Conservation (phyloP, 2,113 vertebrate genomes). For the Bos indicus region DNA sequence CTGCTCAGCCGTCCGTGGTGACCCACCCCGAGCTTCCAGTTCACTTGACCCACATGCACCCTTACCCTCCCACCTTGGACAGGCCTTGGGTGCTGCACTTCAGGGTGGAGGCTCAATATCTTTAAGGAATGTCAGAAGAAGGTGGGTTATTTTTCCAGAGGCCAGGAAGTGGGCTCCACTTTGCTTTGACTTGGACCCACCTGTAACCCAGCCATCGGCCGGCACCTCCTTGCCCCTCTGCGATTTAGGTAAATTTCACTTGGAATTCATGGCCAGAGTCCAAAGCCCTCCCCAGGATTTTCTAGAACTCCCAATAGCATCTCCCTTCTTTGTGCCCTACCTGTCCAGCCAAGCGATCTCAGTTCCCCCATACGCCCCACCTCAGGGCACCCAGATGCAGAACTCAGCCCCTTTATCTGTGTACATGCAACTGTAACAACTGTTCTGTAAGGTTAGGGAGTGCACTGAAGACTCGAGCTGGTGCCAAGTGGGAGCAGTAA, state of each 20-base stretch:
- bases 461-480: neutral
- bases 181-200: neutral
- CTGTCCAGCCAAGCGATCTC: neutral
- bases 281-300: neutral
- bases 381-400: neutral
- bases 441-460: neutral
- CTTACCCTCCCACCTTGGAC: neutral
- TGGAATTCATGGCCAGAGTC: neutral
- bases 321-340: rapidly evolving
- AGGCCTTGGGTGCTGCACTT: neutral
- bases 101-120: neutral
- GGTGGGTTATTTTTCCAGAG: neutral
- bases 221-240: neutral
- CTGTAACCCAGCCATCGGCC: neutral
- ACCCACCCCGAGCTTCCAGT: neutral
- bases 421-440: neutral
- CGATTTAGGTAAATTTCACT: neutral
- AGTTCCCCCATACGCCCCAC: rapidly evolving
- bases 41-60: neutral
- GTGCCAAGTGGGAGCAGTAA: too few species aligned
- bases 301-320: neutral
- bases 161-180: neutral
- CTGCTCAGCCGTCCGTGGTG: neutral
- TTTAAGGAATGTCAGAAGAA: neutral
- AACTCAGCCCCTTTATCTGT: neutral